phyloP scores from a whole-genome alignment of 2,888 invertebrate species.

The Pecten maximus region DNA sequence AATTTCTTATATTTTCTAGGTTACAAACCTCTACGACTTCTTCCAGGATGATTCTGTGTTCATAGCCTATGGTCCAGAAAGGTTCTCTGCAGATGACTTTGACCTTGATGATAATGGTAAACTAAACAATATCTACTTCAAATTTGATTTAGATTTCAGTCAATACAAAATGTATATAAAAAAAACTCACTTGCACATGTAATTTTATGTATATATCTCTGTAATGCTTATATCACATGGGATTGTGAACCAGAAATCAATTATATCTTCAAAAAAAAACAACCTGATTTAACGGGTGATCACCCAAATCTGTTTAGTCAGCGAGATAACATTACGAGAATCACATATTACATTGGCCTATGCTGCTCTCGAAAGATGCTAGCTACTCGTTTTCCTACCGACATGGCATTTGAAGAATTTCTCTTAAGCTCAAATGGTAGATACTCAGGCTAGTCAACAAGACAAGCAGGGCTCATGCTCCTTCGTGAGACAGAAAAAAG shows the following conservation, averaged over 20 bases:
- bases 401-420: too few relatives aligned
- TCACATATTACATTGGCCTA: too few relatives aligned
- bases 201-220: neutral
- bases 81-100: conserved; percentile 93
- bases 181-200: neutral
- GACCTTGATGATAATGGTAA: conserved; percentile 96
- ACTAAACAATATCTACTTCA: neutral
- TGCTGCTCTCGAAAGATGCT: too few relatives aligned
- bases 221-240: neutral
- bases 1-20: conserved; percentile 80
- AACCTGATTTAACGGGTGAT: neutral
- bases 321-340: too few relatives aligned
- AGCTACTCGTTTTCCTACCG: too few relatives aligned
- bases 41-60: conserved; percentile 92
- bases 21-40: conserved; percentile 90
- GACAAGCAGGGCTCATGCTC: too few relatives aligned
- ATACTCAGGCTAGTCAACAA: too few relatives aligned
- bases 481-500: too few relatives aligned
- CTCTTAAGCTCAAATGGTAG: too few relatives aligned
- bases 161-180: too few relatives aligned
- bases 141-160: neutral
- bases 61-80: conserved; percentile 96
- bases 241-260: conserved; percentile 3
- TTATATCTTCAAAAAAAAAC: neutral
- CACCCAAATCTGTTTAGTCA: neutral